Base-by-base conservation (phyloP, 2,113 vertebrate species). In the Psettodes erumei region DNA sequence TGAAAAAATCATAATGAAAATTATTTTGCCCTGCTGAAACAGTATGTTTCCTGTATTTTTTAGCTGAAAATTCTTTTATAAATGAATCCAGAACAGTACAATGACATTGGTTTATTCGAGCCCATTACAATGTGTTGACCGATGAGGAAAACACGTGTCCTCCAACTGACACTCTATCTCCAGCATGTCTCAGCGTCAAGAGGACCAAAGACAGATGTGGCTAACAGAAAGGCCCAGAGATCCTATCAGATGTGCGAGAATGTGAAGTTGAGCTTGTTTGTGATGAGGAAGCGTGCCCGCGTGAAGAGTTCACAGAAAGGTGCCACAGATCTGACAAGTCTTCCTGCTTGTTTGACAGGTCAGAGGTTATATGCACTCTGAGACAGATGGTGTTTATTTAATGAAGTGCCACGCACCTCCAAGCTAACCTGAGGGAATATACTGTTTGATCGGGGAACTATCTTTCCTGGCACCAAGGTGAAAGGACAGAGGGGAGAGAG, bases 341-440 rank as follows among this genome's bases (percentile, higher is more conserved):
- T 47, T 77, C 60, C 78, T 47, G 66, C 66, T 71, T 84, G 55
- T 81, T 81, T 63, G 72, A 71, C 35, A 60, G 82, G 81, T 87
- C 79, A 83, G 56, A 89, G 81, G 82, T 90, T 21, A 55, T 42
- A 10, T 59, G 23, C 63, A 10, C 62, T 81, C 19, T 30, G 48
- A 58, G 62, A 66, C 66, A 79, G 56, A 73, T 73, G 87, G 83
- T 72, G 64, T 81, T 84, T 73, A 71, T 87, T 79, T 75, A 80
- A 89, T 86, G 84, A 87, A 82, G 63, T 61, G 58, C 51, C 28
- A 54, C 4, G 27, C 5, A 32, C 50, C 69, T 75, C 32, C 8
- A 2, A 33, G n/a, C 55, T 73, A 61, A 72, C 81, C 79, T 16
- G 18, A 64, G 70, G 77, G 60, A 18, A 59, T 5, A 19, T 38